phyloP scores from a whole-genome alignment of 2,888 invertebrate species.

The Heliothis peltigera region DNA sequence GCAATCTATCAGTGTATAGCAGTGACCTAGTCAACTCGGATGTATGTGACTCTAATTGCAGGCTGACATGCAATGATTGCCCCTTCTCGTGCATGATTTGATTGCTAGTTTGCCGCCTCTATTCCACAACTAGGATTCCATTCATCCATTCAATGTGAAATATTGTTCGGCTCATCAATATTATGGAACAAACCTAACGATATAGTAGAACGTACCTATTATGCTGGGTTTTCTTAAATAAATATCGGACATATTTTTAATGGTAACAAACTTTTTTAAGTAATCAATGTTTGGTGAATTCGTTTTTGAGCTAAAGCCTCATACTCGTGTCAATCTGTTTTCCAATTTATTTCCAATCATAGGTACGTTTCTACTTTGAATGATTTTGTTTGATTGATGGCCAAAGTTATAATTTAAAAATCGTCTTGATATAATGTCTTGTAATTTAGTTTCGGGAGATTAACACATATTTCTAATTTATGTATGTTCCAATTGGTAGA shows the following conservation, averaged over 20 bases:
- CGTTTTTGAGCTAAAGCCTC: neutral
- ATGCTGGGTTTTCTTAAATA: neutral
- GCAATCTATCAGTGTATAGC: constrained; percentile 51
- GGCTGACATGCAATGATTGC: constrained; percentile 75
- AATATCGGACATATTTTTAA: neutral
- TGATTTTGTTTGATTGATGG: constrained; percentile 60
- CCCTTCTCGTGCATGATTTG: constrained; percentile 75
- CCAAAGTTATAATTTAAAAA: constrained; percentile 45
- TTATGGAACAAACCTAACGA: neutral
- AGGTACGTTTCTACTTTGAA: constrained; percentile 18
- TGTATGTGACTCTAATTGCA: constrained; percentile 69
- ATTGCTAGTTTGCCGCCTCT: constrained; percentile 69
- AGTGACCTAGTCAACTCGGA: constrained; percentile 50
- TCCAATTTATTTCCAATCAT: constrained; percentile 40
- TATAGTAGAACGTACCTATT: neutral
- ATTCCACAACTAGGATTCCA: constrained; percentile 59
- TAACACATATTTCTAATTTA: constrained; percentile 24
- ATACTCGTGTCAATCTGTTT: constrained; percentile 15
- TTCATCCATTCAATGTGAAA: constrained; percentile 54
- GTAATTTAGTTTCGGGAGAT: constrained; percentile 13
- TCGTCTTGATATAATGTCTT: constrained; percentile 23
- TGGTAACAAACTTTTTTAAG: neutral
- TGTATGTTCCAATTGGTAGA: constrained; percentile 5
- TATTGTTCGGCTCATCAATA: constrained; percentile 15
- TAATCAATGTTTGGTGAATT: neutral